A percentile compares a stretch with the other conserved stretches of the same genome.
These are phyloP conservation scores for Aurelia aurita complex sp. Pacific DNA, from an alignment of 30 jellyfish, hydroid and myxozoan genomes.

Conservation along the genomic window DNA sequence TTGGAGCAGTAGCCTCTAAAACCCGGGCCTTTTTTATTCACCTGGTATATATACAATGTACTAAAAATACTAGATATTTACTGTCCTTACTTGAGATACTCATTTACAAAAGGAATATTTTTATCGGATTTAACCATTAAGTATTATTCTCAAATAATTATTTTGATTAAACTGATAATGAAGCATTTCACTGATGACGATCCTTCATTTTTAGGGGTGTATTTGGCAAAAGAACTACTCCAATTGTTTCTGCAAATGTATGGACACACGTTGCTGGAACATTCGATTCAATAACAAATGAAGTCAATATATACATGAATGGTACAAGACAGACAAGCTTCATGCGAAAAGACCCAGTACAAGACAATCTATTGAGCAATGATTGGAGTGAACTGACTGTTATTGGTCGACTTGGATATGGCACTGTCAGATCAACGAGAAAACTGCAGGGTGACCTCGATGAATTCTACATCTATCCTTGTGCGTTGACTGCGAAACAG, in stretches of 20 bases:
- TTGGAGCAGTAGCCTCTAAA: too few relatives aligned
- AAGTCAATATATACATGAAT: constrained; percentile 71
- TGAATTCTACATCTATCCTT: constrained; percentile 90
- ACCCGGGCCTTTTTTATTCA: too few relatives aligned
- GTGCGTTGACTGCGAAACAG: constrained; percentile 76
- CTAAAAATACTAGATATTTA: too few relatives aligned
- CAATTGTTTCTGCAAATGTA: constrained; percentile 76
- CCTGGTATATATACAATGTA: too few relatives aligned
- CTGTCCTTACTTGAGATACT: too few relatives aligned
- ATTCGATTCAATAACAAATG: constrained; percentile 71
- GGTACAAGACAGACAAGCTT: constrained; percentile 64
- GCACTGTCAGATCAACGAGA: constrained; percentile 73
- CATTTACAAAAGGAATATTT: too few relatives aligned
- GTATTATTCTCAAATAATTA: too few relatives aligned
- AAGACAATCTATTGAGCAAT: constrained; percentile 64
- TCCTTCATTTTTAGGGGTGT: constrained; percentile 35
- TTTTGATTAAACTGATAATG: too few relatives aligned
- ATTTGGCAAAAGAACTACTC: constrained; percentile 88
- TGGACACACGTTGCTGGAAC: constrained; percentile 98
- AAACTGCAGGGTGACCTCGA: constrained; percentile 77
- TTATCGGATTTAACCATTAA: too few relatives aligned
- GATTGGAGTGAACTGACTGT: constrained; percentile 93
- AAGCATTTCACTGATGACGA: too few relatives aligned
- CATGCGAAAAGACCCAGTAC: constrained; percentile 67
- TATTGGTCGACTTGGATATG: constrained; percentile 84